Evolutionary conservation across 2,113 vertebrate species (phyloP).

Genomic region (Nannospalax galili): DNA sequence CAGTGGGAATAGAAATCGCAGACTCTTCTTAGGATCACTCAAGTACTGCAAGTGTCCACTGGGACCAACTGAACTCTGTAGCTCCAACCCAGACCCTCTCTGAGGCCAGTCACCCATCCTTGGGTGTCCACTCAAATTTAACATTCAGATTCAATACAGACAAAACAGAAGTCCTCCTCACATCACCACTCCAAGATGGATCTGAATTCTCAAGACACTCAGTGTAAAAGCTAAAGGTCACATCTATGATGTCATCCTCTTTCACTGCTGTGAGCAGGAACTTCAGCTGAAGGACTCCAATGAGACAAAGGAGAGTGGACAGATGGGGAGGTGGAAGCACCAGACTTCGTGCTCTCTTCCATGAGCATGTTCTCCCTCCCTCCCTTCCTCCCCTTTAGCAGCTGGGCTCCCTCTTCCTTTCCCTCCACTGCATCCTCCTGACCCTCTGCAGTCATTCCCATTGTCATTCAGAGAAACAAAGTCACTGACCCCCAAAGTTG

Average conservation of each 20-base stretch:
- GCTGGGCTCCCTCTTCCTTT: neutral
- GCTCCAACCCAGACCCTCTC: neutral
- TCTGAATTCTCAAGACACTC: neutral
- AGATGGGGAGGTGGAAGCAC: neutral
- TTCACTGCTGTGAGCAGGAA: too few species aligned
- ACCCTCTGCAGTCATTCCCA: neutral
- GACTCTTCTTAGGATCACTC: neutral
- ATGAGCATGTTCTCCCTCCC: too few species aligned
- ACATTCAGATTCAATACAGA: neutral
- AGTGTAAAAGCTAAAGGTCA: neutral
- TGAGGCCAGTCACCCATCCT: neutral
- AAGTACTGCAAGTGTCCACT: neutral
- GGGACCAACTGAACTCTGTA: neutral
- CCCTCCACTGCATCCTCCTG: neutral
- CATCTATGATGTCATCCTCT: neutral
- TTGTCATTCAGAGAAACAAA: constrained; percentile 12
- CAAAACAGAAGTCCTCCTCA: neutral
- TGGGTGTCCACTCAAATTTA: neutral
- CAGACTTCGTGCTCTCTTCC: too few species aligned
- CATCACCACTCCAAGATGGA: neutral
- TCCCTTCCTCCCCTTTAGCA: neutral
- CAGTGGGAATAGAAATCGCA: too few species aligned
- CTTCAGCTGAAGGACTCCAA: neutral
- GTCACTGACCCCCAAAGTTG: neutral
- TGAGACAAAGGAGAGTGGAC: neutral